These are phyloP conservation scores for Sminthurinus aureus DNA, from an alignment of 2,888 invertebrate species.

Conservation along the genomic window DNA sequence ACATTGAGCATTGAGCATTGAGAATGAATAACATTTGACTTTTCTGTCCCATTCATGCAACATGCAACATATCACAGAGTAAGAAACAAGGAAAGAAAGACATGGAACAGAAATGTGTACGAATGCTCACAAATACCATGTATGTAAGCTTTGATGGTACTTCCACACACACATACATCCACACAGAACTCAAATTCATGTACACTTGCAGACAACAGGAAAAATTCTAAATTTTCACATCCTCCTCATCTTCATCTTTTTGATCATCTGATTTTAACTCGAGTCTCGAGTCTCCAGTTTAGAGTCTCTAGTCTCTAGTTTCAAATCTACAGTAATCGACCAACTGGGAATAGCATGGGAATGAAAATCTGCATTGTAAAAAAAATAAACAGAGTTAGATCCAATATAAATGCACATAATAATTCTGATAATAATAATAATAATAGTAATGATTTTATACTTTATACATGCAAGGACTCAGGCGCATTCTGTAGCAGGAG, in stretches of 20 bases:
- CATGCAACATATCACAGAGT: constrained; percentile 11
- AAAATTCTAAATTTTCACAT: not conserved
- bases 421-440: no score
- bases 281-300: no score
- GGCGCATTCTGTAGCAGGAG: no score
- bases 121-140: not conserved
- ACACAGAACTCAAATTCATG: not conserved
- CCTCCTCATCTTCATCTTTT: not conserved
- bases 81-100: not conserved
- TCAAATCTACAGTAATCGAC: no score
- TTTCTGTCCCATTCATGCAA: constrained; percentile 39
- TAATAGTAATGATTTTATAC: no score
- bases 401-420: no score
- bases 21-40: constrained; percentile 42
- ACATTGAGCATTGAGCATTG: constrained; percentile 30
- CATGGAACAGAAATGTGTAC: not conserved
- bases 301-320: no score
- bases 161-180: not conserved
- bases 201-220: not conserved
- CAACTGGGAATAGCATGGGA: not conserved
- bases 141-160: not conserved
- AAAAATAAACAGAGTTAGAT: not conserved
- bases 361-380: not conserved
- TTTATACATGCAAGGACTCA: no score
- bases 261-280: not conserved